These are phyloP conservation scores for Saccostrea cuccullata DNA, from an alignment of 1,140 invertebrate species.

Conservation along the genomic window DNA sequence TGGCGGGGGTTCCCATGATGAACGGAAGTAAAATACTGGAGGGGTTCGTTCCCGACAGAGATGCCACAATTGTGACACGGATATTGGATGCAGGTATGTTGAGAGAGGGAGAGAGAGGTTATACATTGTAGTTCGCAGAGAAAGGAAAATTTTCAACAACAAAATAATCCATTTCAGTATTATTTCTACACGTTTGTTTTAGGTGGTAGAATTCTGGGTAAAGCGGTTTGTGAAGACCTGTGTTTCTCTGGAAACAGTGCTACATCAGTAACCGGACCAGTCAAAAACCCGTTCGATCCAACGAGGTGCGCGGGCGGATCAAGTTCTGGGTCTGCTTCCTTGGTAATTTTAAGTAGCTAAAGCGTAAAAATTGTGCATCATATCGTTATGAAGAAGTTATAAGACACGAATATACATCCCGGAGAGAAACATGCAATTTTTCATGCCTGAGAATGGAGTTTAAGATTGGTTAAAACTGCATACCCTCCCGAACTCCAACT, in stretches of 20 bases:
- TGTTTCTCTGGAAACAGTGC: slow-evolving; percentile 67
- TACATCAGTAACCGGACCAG: slow-evolving; percentile 64
- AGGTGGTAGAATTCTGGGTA: slow-evolving; percentile 70
- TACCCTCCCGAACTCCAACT: too few relatives aligned
- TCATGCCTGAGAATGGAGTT: too few relatives aligned
- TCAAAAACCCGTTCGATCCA: slow-evolving; percentile 61
- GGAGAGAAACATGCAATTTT: too few relatives aligned
- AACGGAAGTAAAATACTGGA: slow-evolving; percentile 69
- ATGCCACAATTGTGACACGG: slow-evolving; percentile 71
- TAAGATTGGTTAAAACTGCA: too few relatives aligned
- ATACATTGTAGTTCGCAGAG: too few relatives aligned
- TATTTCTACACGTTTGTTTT: neutral
- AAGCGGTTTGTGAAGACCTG: slow-evolving; percentile 67
- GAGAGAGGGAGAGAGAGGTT: neutral
- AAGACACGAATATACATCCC: too few relatives aligned
- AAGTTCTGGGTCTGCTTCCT: slow-evolving; percentile 38
- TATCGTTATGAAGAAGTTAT: too few relatives aligned
- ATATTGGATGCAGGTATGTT: slow-evolving; percentile 69
- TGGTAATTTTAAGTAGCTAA: neutral
- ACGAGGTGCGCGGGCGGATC: slow-evolving; percentile 65
- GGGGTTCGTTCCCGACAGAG: slow-evolving; percentile 70
- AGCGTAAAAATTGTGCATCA: too few relatives aligned
- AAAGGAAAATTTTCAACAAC: too few relatives aligned
- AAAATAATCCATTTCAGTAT: too few relatives aligned
- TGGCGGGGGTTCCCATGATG: slow-evolving; percentile 74